These are phyloP conservation scores for Aleiodes alternator DNA, from an alignment of 2,888 invertebrate species.

Conservation along the genomic window DNA sequence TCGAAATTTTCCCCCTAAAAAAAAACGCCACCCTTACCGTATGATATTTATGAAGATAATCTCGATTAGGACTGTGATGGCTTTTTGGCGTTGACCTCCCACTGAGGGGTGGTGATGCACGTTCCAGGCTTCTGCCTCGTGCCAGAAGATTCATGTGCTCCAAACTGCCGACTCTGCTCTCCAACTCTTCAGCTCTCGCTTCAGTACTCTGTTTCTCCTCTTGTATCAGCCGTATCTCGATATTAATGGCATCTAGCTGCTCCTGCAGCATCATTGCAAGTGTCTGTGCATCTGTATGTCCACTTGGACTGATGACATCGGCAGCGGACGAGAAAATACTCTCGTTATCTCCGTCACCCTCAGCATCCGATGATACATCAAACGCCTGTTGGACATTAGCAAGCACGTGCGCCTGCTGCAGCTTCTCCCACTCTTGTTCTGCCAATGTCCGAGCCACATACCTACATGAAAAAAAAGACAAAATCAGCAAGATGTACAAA, in stretches of 20 bases:
- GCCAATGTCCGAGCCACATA: constrained; percentile 73
- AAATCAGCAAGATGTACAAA: no score
- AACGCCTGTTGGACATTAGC: constrained; percentile 95
- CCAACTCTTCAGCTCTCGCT: constrained; percentile 97
- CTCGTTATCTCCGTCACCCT: constrained; percentile 86
- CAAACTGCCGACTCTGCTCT: constrained; percentile 95
- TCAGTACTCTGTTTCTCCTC: constrained; percentile 98
- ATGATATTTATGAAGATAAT: constrained; percentile 95
- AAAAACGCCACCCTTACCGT: constrained; percentile 83
- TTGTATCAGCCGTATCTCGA: constrained; percentile 90
- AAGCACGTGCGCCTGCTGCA: constrained; percentile 93
- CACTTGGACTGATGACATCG: constrained; percentile 83
- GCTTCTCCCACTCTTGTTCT: constrained; percentile 93
- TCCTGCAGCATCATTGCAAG: constrained; percentile 99
- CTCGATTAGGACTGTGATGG: constrained; percentile 87
- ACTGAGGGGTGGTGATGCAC: constrained; percentile 89
- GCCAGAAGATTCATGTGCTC: constrained; percentile 93
- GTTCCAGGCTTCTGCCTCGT: constrained; percentile 81
- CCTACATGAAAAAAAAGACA: constrained; percentile 41
- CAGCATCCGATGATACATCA: constrained; percentile 91
- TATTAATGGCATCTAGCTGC: constrained; percentile 99
- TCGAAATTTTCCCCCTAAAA: no score
- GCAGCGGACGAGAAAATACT: constrained; percentile 83
- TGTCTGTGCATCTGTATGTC: constrained; percentile 94
- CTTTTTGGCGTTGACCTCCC: constrained; percentile 92